Base-by-base conservation (phyloP, 2,797 vertebrate species). In the Channallabes apus region DNA sequence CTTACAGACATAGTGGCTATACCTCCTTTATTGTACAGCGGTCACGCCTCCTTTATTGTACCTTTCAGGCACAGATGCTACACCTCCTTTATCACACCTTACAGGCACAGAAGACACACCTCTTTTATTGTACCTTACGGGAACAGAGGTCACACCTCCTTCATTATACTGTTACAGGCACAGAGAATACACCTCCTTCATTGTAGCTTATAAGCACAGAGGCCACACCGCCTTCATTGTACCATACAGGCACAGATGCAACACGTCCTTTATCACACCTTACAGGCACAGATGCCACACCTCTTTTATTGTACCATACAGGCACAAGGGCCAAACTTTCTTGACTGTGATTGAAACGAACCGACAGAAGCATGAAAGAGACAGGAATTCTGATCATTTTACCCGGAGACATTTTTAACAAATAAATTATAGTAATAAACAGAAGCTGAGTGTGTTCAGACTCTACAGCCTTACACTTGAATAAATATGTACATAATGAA, bases 401-500 rank as follows among this genome's bases (percentile, higher is more conserved):
- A 32, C n/a, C 56, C 72, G 11, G 51, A 32, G 27, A 58, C 9
- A 61, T 61, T 14, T 59, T 32, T 78, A 59, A 15, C 11, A 24
- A 78, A 78, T 59, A 61, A 38, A 61, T 59, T 35, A 59, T 24
- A 56, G 54, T 59, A 58, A 77, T 77, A 61, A 59, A 15, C 75
- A 67, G 41, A 46, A 67, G 41, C 24, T 29, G 32, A 6, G 59
- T 51, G 38, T 27, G 41, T 46, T 76, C 27, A 29, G 17, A 56
- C 72, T 29, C 56, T 29, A 77, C 8, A 59, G 75, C 27, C 54
- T 77, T 59, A 22, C 27, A 77, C 54, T 24, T 61, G 76, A 71
- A 84, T 76, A 35, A 65, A 71, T 61, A 80, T 61, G 68, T 71
- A 51, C 41, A 51, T 24, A 62, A 32, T 85, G 20, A 85, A 71